These are phyloP conservation scores for Nettapus auritus DNA, from an alignment of 2,113 vertebrate species.

Conservation along the genomic window DNA sequence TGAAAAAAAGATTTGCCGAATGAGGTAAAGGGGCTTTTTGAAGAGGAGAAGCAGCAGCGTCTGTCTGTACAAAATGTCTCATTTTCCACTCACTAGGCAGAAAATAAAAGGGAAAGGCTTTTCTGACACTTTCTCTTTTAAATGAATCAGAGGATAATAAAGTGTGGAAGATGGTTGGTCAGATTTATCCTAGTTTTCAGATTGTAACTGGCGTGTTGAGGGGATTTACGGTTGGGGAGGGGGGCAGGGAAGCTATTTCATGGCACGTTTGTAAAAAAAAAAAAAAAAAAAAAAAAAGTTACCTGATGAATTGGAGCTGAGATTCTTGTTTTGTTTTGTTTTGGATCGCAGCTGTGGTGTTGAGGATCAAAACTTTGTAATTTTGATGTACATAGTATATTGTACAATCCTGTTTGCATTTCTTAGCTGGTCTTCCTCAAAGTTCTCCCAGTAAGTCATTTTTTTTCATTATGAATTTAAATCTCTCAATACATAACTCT, in stretches of 20 bases:
- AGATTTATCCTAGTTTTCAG: neutral
- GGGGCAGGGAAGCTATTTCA: neutral
- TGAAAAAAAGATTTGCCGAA: neutral
- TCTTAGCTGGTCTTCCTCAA: neutral
- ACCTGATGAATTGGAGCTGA: constrained; percentile 58
- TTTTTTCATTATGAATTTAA: neutral
- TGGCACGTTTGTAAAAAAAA: constrained; percentile 59
- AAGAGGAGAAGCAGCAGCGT: neutral
- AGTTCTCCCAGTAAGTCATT: neutral
- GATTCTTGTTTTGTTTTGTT: constrained; percentile 47
- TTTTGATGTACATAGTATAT: neutral
- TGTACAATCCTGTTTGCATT: neutral
- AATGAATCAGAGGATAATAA: neutral
- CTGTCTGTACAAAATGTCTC: neutral
- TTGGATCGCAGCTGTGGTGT: constrained; percentile 68
- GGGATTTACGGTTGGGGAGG: neutral
- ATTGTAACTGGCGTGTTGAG: neutral
- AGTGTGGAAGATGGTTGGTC: neutral
- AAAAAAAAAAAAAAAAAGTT: constrained; percentile 48
- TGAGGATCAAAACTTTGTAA: constrained; percentile 71
- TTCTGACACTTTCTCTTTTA: neutral
- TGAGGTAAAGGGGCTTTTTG: neutral
- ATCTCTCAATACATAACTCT: neutral
- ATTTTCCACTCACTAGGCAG: neutral
- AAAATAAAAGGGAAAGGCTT: neutral